A percentile compares a stretch with the other conserved stretches of the same genome.
phyloP scores from a whole-genome alignment of 1,140 invertebrate species.

The Lordiphosa mommai region DNA sequence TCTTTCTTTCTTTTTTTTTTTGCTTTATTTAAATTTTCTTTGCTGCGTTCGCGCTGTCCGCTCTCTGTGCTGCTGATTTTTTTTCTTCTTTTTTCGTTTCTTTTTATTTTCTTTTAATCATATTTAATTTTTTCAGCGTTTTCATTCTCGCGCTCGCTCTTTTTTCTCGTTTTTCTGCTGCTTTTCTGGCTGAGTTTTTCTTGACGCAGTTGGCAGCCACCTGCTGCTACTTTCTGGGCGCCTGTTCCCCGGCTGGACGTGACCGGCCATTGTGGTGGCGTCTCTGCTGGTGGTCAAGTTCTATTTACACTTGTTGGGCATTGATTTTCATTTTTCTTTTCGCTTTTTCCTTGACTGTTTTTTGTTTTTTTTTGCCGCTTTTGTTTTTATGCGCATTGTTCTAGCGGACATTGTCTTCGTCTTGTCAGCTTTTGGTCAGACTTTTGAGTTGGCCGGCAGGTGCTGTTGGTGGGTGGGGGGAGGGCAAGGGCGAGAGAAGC shows the following conservation, averaged over 20 bases:
- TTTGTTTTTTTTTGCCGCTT: slow-evolving; percentile 1
- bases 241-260: slow-evolving; percentile 64
- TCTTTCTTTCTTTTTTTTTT: slow-evolving; percentile 17
- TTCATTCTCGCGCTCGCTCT: slow-evolving; percentile 43
- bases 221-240: slow-evolving; percentile 57
- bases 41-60: slow-evolving; percentile 18
- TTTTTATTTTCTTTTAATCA: slow-evolving; percentile 75
- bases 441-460: slow-evolving; percentile 41
- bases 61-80: slow-evolving; percentile 5
- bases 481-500: too few species aligned
- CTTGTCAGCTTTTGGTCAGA: slow-evolving; percentile 60
- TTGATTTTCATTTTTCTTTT: slow-evolving; percentile 42
- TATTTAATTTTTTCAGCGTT: slow-evolving; percentile 76
- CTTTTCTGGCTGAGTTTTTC: slow-evolving; percentile 42
- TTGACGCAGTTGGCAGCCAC: slow-evolving; percentile 22
- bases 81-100: slow-evolving; percentile 21
- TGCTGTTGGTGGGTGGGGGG: background rate
- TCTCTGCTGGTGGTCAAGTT: slow-evolving; percentile 55
- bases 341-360: slow-evolving; percentile 13
- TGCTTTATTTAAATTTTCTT: slow-evolving; percentile 46
- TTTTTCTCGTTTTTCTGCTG: slow-evolving; percentile 17
- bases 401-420: slow-evolving; percentile 45
- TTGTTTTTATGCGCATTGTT: slow-evolving; percentile 36
- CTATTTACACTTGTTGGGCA: slow-evolving; percentile 70
- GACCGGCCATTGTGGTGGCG: slow-evolving; percentile 47